These are phyloP conservation scores for Zootoca vivipara DNA, from an alignment of 2,113 vertebrate species.

Conservation along the genomic window DNA sequence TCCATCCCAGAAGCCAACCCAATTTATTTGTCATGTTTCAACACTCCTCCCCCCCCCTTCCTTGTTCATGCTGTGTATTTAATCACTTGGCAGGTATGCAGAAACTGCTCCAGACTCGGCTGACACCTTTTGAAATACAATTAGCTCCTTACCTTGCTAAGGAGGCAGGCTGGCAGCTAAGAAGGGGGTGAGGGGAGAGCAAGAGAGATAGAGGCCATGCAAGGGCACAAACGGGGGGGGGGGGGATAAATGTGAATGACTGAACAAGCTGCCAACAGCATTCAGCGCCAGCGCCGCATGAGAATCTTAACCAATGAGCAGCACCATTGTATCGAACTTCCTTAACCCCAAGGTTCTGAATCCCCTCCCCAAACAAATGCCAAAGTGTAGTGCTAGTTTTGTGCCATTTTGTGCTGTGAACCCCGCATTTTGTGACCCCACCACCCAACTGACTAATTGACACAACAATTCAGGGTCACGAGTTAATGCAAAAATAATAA, in stretches of 20 bases:
- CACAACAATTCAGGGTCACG: no score
- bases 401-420: no score
- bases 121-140: conserved; percentile 35
- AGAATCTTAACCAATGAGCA: neutral
- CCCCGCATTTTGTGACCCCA: no score
- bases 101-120: conserved; percentile 47
- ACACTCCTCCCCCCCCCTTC: conserved; percentile 41
- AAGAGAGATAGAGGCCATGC: neutral
- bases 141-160: conserved; percentile 18
- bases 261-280: neutral
- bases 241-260: neutral
- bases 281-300: neutral
- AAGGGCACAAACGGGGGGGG: neutral
- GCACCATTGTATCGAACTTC: neutral
- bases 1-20: conserved; percentile 62
- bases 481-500: no score
- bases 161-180: conserved; percentile 17
- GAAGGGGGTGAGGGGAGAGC: conserved; percentile 6
- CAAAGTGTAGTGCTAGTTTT: no score
- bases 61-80: conserved; percentile 60
- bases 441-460: no score
- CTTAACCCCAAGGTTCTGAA: no score
- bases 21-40: conserved; percentile 67
- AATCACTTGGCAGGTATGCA: conserved; percentile 63
- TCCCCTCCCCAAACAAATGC: no score